Percentiles rank a stretch among this genome's conserved stretches.
These are phyloP conservation scores for Trichomycterus rosablanca DNA, from an alignment of 2,113 vertebrate genomes.

Conservation along the genomic window DNA sequence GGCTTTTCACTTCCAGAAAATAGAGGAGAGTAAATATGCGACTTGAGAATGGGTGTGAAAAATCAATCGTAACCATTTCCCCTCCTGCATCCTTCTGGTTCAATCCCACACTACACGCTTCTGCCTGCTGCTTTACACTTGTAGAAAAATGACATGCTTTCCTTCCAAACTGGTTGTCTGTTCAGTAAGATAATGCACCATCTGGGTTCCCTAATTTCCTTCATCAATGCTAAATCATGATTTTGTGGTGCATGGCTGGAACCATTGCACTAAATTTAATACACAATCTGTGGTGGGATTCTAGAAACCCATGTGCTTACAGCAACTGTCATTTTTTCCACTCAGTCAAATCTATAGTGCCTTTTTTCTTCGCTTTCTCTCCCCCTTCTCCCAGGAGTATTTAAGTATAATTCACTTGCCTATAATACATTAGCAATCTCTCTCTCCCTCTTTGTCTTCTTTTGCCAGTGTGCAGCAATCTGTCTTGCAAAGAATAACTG, in stretches of 20 bases:
- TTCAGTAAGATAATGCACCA: constrained; percentile 36
- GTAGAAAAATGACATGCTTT: constrained; percentile 12
- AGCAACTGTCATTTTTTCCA: constrained; percentile 21
- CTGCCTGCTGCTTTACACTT: background rate
- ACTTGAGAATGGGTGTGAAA: too few species aligned
- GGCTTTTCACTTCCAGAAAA: too few species aligned
- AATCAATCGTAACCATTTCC: too few species aligned
- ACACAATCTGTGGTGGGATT: constrained; percentile 42
- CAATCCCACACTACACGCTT: background rate
- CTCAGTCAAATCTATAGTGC: constrained; percentile 28
- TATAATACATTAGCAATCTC: constrained; percentile 12
- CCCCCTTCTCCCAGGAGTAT: constrained; percentile 16
- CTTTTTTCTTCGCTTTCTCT: constrained; percentile 5
- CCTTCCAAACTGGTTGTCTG: constrained; percentile 22
- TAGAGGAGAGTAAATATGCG: too few species aligned
- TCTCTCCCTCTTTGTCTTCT: background rate
- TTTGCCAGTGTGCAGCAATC: constrained; percentile 26
- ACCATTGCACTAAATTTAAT: constrained; percentile 27
- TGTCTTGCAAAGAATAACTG: constrained; percentile 31
- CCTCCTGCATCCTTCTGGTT: background rate
- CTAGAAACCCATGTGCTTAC: constrained; percentile 31
- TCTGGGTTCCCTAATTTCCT: constrained; percentile 38
- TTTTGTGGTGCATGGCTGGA: constrained; percentile 26
- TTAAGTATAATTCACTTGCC: constrained; percentile 19
- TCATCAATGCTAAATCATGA: constrained; percentile 35